A percentile compares a stretch with the other conserved stretches of the same genome.
Evolutionary conservation across 2,888 invertebrate species (phyloP).

Genomic region (Notodonta ziczac): DNA sequence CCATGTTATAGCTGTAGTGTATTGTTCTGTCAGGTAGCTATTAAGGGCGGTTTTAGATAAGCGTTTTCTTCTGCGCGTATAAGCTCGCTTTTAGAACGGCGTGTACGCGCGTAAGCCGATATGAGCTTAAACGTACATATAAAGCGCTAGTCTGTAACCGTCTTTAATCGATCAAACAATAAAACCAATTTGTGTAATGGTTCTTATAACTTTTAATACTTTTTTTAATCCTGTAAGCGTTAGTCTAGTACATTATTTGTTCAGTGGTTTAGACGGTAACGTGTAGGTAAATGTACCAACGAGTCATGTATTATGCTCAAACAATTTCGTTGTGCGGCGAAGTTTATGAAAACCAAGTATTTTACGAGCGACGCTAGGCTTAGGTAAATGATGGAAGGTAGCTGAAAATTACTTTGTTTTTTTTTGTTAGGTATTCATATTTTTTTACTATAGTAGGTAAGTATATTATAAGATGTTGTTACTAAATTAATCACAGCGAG

Average conservation of each 20-base stretch:
- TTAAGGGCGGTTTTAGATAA: too few species aligned
- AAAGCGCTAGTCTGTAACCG: too few species aligned
- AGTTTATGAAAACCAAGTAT: constrained; percentile 30
- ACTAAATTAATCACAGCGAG: background rate
- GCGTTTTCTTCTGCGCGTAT: too few species aligned
- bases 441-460: background rate
- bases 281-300: constrained; percentile 20
- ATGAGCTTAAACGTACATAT: too few species aligned
- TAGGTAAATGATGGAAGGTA: constrained; percentile 15
- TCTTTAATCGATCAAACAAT: background rate
- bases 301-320: constrained; percentile 25
- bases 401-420: constrained; percentile 1
- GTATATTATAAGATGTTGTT: background rate
- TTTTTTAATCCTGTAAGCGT: constrained; percentile 16
- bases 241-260: constrained; percentile 16
- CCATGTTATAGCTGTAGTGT: too few species aligned
- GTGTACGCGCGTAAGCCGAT: too few species aligned
- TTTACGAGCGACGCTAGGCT: constrained; percentile 21
- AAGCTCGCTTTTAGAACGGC: too few species aligned
- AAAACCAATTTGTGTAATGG: background rate
- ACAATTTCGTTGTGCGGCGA: constrained; percentile 24
- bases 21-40: too few species aligned
- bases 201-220: constrained; percentile 21
- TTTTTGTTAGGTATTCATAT: background rate
- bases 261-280: constrained; percentile 10